Conservation (phyloP, 2,113 vertebrate species). For the Microtus pennsylvanicus region DNA sequence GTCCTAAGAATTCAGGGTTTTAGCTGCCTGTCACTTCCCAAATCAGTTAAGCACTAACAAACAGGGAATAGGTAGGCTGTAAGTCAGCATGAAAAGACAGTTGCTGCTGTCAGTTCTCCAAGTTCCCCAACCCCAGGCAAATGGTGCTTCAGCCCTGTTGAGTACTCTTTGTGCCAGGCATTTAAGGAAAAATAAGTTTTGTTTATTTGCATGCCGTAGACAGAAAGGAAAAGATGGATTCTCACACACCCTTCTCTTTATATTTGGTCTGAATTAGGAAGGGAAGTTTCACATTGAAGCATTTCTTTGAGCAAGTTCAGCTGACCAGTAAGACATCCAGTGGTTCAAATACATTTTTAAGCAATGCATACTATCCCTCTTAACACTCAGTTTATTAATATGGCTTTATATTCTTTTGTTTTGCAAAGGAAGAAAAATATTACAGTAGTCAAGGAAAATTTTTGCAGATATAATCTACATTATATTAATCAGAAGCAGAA, state of each 20-base stretch:
- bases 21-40: background rate
- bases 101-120: background rate
- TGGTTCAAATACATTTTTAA: conserved; percentile 23
- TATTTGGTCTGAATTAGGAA: background rate
- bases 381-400: background rate
- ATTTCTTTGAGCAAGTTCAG: conserved; percentile 25
- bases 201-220: background rate
- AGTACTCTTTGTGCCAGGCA: background rate
- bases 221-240: background rate
- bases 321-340: background rate
- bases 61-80: background rate
- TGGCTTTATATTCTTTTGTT: background rate
- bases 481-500: background rate
- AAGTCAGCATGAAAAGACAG: background rate
- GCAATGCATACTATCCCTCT: background rate
- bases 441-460: background rate
- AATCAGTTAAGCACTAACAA: background rate
- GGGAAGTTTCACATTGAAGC: conserved; percentile 6
- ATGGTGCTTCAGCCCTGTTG: background rate
- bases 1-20: background rate
- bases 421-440: background rate
- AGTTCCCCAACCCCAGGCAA: background rate
- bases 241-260: background rate
- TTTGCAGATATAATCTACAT: conserved; percentile 15
- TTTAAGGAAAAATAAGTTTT: background rate